These are phyloP conservation scores for Eucriotettix oculatus DNA, from an alignment of 2,888 invertebrate genomes.

Conservation along the genomic window DNA sequence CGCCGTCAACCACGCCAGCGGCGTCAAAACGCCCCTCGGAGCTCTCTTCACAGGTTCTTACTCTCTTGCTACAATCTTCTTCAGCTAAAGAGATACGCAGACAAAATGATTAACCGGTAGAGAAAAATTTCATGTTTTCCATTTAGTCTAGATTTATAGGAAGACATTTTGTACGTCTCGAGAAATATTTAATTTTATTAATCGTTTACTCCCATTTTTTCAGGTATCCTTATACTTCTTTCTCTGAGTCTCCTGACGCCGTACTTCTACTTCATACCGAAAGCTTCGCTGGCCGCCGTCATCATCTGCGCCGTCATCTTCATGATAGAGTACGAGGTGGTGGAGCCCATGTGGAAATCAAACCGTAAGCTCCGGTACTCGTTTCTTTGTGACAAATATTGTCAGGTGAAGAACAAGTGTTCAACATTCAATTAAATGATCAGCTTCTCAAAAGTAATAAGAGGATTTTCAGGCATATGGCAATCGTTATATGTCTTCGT, in stretches of 20 bases:
- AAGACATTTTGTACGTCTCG: no score
- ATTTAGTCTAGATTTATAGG: no score
- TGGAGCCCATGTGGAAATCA: conserved; percentile 72
- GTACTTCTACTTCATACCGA: conserved; percentile 78
- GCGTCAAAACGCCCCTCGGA: conserved; percentile 76
- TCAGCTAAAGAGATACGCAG: no score
- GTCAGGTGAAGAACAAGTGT: no score
- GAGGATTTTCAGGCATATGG: no score
- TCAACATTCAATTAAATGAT: no score
- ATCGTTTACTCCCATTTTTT: no score
- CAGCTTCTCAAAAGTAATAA: no score
- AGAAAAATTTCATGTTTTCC: not conserved
- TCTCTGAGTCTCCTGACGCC: conserved; percentile 76
- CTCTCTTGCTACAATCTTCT: not conserved
- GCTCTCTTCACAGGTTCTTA: conserved; percentile 59
- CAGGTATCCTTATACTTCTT: conserved; percentile 60
- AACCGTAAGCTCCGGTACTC: conserved; percentile 34
- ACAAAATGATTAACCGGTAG: not conserved
- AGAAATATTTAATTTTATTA: no score
- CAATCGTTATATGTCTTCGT: no score
- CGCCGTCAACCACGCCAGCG: conserved; percentile 90
- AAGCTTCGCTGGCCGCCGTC: conserved; percentile 77
- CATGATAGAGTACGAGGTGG: conserved; percentile 81
- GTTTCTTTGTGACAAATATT: no score
- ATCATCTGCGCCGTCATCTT: conserved; percentile 90